Evolutionary conservation across 2,888 invertebrate genomes (phyloP).

Genomic region (Amblyteles armatorius): DNA sequence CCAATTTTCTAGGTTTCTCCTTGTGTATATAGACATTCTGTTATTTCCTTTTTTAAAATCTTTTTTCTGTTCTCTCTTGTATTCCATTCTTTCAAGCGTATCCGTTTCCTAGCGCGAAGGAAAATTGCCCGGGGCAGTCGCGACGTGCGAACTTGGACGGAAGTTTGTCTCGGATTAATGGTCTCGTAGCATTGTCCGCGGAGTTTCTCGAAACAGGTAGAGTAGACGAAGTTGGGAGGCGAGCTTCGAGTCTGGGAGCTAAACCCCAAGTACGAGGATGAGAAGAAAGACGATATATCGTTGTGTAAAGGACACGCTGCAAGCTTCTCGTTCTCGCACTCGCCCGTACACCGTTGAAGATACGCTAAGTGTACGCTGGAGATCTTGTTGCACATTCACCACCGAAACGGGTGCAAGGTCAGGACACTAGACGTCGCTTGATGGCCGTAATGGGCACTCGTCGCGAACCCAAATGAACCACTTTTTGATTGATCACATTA

Average conservation of each 20-base stretch:
- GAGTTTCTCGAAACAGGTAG: conserved; percentile 69
- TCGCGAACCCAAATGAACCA: not conserved
- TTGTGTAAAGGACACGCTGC: conserved; percentile 46
- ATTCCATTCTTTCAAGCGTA: conserved; percentile 61
- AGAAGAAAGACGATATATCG: conserved; percentile 66
- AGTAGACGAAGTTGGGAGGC: conserved; percentile 65
- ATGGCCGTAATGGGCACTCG: not conserved
- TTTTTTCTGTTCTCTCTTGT: conserved; percentile 28
- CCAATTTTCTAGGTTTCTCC: conserved; percentile 65
- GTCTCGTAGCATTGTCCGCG: conserved; percentile 68
- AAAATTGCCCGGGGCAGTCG: conserved; percentile 67
- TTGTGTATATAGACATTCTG: conserved; percentile 18
- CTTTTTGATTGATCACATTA: not conserved
- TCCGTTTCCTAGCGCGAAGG: conserved; percentile 59
- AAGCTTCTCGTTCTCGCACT: conserved; percentile 44
- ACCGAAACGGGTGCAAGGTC: conserved; percentile 61
- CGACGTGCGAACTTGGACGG: conserved; percentile 66
- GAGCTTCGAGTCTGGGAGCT: conserved; percentile 59
- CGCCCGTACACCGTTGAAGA: conserved; percentile 16
- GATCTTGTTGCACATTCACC: conserved; percentile 13
- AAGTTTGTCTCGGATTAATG: conserved; percentile 70
- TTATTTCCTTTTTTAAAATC: conserved; percentile 15
- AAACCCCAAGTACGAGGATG: conserved; percentile 44
- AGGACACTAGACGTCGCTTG: not conserved
- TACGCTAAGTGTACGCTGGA: conserved; percentile 18